phyloP scores from a whole-genome alignment of 2,888 invertebrate genomes.

The Zygogramma bicolorata region DNA sequence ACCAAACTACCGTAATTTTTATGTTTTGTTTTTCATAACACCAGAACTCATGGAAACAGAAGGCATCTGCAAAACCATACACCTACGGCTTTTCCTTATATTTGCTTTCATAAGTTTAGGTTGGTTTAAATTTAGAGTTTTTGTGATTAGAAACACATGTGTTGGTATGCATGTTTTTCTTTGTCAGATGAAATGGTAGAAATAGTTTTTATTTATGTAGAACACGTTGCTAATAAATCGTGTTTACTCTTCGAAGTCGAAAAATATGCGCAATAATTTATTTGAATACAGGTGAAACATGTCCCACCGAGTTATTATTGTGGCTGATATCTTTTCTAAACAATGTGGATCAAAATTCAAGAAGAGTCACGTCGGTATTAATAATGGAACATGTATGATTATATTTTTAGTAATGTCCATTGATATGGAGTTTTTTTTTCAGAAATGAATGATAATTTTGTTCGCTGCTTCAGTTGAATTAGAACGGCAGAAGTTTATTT shows the following conservation, averaged over 20 bases:
- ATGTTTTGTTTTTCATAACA: constrained; percentile 3
- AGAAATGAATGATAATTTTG: too few species aligned
- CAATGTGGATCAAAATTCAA: too few species aligned
- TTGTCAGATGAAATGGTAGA: constrained; percentile 45
- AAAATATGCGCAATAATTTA: constrained; percentile 35
- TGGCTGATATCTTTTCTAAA: too few species aligned
- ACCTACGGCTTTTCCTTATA: constrained; percentile 26
- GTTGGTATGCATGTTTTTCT: constrained; percentile 43
- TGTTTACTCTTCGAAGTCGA: constrained; percentile 34
- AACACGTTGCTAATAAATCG: constrained; percentile 45
- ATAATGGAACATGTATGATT: too few species aligned
- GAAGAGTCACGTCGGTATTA: too few species aligned
- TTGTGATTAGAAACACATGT: constrained; percentile 46
- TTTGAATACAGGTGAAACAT: constrained; percentile 36
- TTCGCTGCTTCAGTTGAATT: too few species aligned
- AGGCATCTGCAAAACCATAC: constrained; percentile 13
- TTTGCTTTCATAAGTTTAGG: constrained; percentile 44
- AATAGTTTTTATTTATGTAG: constrained; percentile 47
- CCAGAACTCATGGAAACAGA: constrained; percentile 3
- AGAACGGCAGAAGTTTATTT: too few species aligned
- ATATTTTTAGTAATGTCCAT: too few species aligned
- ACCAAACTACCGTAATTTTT: constrained; percentile 1
- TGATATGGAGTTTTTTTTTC: too few species aligned
- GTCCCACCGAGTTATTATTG: constrained; percentile 23
- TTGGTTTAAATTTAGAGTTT: constrained; percentile 45